These are phyloP conservation scores for Ariopsis seemanni DNA, from an alignment of 2,113 vertebrate species.

Conservation along the genomic window DNA sequence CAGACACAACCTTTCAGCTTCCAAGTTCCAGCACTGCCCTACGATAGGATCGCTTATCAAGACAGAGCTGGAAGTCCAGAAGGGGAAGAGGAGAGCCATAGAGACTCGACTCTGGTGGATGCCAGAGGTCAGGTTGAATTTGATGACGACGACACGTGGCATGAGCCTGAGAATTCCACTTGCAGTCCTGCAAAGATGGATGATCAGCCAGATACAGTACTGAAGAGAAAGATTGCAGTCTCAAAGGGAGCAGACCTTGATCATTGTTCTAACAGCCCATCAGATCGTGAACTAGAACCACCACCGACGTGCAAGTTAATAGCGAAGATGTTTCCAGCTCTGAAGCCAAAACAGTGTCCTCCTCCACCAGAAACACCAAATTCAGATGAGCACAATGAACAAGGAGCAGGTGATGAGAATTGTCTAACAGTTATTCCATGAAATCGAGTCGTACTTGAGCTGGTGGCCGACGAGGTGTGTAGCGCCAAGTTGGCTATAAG, in stretches of 20 bases:
- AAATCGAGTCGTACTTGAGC: too few species aligned
- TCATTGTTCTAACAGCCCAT: conserved; percentile 26
- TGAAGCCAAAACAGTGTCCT: conserved; percentile 77
- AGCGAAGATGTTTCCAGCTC: conserved; percentile 84
- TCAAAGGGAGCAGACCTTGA: conserved; percentile 68
- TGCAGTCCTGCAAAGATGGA: background rate
- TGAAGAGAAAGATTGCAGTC: conserved; percentile 82
- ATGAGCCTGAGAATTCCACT: conserved; percentile 78
- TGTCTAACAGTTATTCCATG: too few species aligned
- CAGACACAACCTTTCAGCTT: conserved; percentile 56
- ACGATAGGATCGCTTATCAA: conserved; percentile 71
- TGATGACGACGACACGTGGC: conserved; percentile 93
- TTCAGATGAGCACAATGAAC: conserved; percentile 62
- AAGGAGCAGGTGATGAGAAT: conserved; percentile 70
- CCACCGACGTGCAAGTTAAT: conserved; percentile 82
- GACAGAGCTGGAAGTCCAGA: conserved; percentile 55
- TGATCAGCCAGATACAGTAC: conserved; percentile 62
- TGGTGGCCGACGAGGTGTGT: too few species aligned
- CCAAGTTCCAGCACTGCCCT: conserved; percentile 56
- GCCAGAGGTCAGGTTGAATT: conserved; percentile 74
- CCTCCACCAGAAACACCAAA: conserved; percentile 49
- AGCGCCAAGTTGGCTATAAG: too few species aligned
- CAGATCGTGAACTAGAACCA: conserved; percentile 53
- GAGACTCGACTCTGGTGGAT: conserved; percentile 65
- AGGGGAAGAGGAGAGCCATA: conserved; percentile 49